These are phyloP conservation scores for Delichon dasypus DNA, from an alignment of 2,797 vertebrate species.

Conservation along the genomic window DNA sequence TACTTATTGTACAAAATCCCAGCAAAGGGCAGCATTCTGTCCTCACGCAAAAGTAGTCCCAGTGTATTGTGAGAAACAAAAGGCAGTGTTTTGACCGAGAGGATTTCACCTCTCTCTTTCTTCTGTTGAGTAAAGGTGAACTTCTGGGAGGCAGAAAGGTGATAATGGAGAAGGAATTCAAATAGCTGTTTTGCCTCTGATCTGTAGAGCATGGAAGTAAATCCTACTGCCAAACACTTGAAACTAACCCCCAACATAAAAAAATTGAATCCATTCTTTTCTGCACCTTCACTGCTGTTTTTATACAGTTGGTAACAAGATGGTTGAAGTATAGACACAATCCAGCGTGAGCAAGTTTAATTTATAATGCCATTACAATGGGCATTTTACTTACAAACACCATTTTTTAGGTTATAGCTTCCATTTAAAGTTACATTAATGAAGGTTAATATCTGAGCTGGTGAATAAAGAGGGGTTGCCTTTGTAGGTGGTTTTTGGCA, in stretches of 20 bases:
- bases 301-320: background rate
- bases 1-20: background rate
- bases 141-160: background rate
- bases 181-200: background rate
- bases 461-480: background rate
- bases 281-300: background rate
- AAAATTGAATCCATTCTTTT: background rate
- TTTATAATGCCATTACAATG: background rate
- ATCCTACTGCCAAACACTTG: background rate
- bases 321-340: background rate
- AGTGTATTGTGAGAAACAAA: background rate
- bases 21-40: background rate
- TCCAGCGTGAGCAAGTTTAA: background rate
- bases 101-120: background rate
- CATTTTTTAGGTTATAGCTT: background rate
- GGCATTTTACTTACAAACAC: background rate
- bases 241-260: background rate
- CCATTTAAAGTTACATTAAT: background rate
- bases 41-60: background rate
- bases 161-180: background rate
- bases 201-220: slow-evolving; percentile 12
- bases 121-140: slow-evolving; percentile 15
- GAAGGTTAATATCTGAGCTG: background rate
- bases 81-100: background rate
- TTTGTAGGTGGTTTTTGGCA: background rate